A percentile compares a stretch with the other conserved stretches of the same genome.
Conservation (phyloP, 53 echinoderm and acorn worm species). For the Holothuria leucospilota region DNA sequence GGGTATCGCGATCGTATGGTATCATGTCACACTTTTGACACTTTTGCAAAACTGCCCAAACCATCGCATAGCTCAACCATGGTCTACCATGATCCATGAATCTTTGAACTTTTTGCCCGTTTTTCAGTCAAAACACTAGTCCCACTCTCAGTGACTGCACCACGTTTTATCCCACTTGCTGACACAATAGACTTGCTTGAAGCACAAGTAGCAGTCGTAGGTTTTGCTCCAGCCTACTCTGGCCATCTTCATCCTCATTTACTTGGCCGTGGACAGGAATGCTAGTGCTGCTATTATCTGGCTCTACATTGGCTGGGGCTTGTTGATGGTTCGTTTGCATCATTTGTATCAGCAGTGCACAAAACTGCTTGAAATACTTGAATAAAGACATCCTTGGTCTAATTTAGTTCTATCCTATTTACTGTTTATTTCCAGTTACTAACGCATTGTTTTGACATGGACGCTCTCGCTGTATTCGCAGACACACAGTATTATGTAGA, state of each 20-base stretch:
- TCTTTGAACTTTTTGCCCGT: neutral
- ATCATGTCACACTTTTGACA: constrained; percentile 46
- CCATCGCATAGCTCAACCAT: constrained; percentile 18
- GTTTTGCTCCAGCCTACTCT: neutral
- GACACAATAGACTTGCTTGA: no score
- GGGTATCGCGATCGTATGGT: constrained; percentile 18
- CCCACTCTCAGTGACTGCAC: neutral
- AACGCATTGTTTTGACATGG: no score
- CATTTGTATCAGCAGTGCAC: no score
- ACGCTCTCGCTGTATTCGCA: no score
- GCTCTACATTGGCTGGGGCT: neutral
- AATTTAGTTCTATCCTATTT: neutral
- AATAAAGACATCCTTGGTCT: neutral
- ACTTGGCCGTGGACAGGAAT: neutral
- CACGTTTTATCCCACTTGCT: neutral
- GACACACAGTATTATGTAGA: no score
- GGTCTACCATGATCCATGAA: constrained; percentile 8
- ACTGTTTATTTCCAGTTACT: no score
- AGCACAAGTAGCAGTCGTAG: neutral
- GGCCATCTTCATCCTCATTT: neutral
- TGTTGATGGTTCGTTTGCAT: no score
- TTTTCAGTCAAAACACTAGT: neutral
- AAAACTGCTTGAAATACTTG: neutral
- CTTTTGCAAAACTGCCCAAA: constrained; percentile 27
- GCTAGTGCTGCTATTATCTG: constrained; percentile 3